Evolutionary conservation across 1,140 invertebrate species (phyloP).

Genomic region (Euglossa dilemma): DNA sequence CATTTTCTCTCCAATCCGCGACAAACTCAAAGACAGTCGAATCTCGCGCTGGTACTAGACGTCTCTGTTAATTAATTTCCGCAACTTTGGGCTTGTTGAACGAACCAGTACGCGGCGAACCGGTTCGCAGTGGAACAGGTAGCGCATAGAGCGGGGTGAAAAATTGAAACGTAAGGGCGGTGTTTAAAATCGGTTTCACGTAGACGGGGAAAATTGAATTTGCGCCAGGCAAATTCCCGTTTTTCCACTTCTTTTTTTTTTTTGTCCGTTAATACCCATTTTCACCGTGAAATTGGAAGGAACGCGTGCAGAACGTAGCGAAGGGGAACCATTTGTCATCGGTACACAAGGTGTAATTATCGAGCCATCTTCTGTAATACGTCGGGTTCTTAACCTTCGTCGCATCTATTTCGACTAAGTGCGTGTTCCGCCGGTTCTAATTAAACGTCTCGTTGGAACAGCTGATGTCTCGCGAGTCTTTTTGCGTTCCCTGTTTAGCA

Average conservation of each 20-base stretch:
- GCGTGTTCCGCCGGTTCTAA: not conserved
- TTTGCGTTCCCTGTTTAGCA: not conserved
- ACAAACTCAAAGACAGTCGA: no score
- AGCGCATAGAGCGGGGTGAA: not conserved
- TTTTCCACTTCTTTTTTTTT: not conserved
- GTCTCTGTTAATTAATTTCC: not conserved
- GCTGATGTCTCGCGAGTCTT: not conserved
- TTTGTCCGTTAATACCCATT: not conserved
- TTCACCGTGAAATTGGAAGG: slow-evolving; percentile 1
- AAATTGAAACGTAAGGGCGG: not conserved
- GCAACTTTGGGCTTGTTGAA: not conserved
- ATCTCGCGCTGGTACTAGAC: not conserved
- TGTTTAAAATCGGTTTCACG: not conserved
- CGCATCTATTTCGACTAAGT: not conserved
- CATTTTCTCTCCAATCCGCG: no score
- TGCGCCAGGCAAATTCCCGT: not conserved
- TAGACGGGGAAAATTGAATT: not conserved
- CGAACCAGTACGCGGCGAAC: not conserved
- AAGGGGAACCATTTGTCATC: slow-evolving; percentile 7
- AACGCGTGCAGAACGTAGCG: not conserved
- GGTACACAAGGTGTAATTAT: not conserved
- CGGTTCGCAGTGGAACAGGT: not conserved
- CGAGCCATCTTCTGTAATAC: not conserved
- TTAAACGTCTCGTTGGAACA: not conserved
- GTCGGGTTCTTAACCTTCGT: not conserved